Percentiles rank a stretch among this genome's conserved stretches.
phyloP scores from a whole-genome alignment of 2,113 vertebrate genomes.

The Pollachius pollachius region DNA sequence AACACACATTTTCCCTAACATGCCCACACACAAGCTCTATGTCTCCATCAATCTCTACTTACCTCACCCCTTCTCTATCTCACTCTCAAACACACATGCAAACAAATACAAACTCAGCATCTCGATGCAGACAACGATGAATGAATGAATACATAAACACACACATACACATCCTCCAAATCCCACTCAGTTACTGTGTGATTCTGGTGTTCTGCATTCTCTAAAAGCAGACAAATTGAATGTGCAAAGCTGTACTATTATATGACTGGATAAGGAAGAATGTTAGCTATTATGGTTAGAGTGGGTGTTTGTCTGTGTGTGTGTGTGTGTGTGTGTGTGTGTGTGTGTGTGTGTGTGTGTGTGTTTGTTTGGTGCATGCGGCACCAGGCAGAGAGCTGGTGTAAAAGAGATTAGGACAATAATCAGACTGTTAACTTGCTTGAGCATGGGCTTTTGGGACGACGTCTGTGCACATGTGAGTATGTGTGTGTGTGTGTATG shows the following conservation, averaged over 20 bases:
- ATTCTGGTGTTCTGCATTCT: slow-evolving; percentile 27
- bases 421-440: slow-evolving; percentile 22
- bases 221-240: slow-evolving; percentile 38
- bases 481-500: no score
- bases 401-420: slow-evolving; percentile 36
- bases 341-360: slow-evolving; percentile 14
- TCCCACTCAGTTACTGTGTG: slow-evolving; percentile 9
- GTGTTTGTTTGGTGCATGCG: slow-evolving; percentile 13
- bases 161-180: not conserved
- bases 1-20: not conserved
- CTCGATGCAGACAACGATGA: not conserved
- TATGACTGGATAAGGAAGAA: slow-evolving; percentile 19
- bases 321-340: slow-evolving; percentile 14
- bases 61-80: no score
- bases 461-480: not conserved
- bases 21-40: not conserved
- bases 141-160: slow-evolving; percentile 6
- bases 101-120: slow-evolving; percentile 13
- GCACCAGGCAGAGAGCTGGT: slow-evolving; percentile 42
- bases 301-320: slow-evolving; percentile 5
- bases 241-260: slow-evolving; percentile 8
- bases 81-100: slow-evolving; percentile 16
- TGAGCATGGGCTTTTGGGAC: not conserved
- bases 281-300: not conserved
- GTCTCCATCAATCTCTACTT: no score